These are phyloP conservation scores for Chaenodraco wilsoni DNA, from an alignment of 2,797 vertebrate species.

Conservation along the genomic window DNA sequence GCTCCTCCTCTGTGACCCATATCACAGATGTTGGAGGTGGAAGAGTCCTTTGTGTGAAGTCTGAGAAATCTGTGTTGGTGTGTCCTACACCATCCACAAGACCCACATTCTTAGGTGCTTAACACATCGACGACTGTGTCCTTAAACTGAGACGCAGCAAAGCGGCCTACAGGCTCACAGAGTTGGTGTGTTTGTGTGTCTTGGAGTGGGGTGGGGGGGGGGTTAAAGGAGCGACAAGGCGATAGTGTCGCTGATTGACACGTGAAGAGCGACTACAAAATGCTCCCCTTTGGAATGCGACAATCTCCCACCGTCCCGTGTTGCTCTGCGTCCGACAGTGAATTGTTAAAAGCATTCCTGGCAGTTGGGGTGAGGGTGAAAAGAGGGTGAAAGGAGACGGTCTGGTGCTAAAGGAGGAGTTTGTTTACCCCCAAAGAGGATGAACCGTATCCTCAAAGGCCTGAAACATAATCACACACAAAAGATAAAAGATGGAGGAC, in stretches of 20 bases:
- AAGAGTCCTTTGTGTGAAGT: slow-evolving; percentile 67
- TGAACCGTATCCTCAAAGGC: slow-evolving; percentile 57
- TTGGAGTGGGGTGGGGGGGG: slow-evolving; percentile 44
- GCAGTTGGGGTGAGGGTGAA: slow-evolving; percentile 69
- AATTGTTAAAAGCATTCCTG: slow-evolving; percentile 86
- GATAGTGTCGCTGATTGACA: slow-evolving; percentile 85
- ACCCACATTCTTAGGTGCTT: slow-evolving; percentile 75
- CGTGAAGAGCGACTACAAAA: slow-evolving; percentile 81
- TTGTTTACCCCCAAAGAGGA: slow-evolving; percentile 69
- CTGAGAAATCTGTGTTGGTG: slow-evolving; percentile 66
- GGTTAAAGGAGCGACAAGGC: slow-evolving; percentile 69
- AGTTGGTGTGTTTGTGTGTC: slow-evolving; percentile 65
- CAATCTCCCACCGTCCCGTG: slow-evolving; percentile 78
- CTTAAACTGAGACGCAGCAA: slow-evolving; percentile 69
- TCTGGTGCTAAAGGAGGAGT: slow-evolving; percentile 69
- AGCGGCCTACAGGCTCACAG: slow-evolving; percentile 46
- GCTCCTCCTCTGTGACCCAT: slow-evolving; percentile 69
- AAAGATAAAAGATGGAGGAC: slow-evolving; percentile 19
- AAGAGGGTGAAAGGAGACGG: slow-evolving; percentile 69
- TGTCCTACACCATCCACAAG: slow-evolving; percentile 63
- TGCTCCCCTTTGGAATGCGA: slow-evolving; percentile 79
- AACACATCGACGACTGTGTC: slow-evolving; percentile 76
- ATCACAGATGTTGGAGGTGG: slow-evolving; percentile 74
- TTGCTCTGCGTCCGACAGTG: slow-evolving; percentile 75
- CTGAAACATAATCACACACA: slow-evolving; percentile 17